phyloP scores from a whole-genome alignment of 1,140 invertebrate species.

The Rhagoletis zephyria region DNA sequence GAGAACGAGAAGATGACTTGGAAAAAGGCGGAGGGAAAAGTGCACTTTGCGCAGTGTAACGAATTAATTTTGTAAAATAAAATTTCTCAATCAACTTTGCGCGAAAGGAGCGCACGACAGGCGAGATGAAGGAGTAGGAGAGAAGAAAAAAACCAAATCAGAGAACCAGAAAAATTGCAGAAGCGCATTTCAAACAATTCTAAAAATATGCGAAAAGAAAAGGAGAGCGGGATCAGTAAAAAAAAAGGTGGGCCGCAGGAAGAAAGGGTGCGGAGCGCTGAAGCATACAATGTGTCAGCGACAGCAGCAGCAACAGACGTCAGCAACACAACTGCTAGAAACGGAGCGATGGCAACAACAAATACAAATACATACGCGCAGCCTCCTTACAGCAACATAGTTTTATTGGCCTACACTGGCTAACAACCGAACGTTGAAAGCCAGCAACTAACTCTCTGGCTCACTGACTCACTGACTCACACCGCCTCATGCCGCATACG shows the following conservation, averaged over 20 bases:
- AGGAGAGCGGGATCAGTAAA: neutral
- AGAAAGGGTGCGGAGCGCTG: neutral
- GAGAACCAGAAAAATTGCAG: neutral
- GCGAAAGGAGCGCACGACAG: neutral
- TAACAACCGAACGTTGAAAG: neutral
- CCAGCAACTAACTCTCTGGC: neutral
- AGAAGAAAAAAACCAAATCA: neutral
- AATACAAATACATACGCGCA: neutral
- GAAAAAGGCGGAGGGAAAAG: neutral
- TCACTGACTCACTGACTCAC: neutral
- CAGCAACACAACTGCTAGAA: conserved; percentile 4
- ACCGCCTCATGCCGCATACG: neutral
- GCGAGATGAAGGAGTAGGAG: neutral
- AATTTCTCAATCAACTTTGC: conserved; percentile 50
- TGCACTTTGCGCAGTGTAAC: conserved; percentile 38
- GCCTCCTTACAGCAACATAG: neutral
- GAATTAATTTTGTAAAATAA: conserved; percentile 52
- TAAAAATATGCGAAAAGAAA: conserved; percentile 32
- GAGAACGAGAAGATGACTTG: neutral
- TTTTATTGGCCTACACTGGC: conserved; percentile 13
- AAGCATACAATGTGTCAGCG: conserved; percentile 36
- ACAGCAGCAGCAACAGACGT: neutral
- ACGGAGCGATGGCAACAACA: neutral
- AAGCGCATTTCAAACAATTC: neutral
- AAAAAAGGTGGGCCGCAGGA: neutral